Conservation (phyloP, 2,113 vertebrate genomes). For the Leptosomus discolor region DNA sequence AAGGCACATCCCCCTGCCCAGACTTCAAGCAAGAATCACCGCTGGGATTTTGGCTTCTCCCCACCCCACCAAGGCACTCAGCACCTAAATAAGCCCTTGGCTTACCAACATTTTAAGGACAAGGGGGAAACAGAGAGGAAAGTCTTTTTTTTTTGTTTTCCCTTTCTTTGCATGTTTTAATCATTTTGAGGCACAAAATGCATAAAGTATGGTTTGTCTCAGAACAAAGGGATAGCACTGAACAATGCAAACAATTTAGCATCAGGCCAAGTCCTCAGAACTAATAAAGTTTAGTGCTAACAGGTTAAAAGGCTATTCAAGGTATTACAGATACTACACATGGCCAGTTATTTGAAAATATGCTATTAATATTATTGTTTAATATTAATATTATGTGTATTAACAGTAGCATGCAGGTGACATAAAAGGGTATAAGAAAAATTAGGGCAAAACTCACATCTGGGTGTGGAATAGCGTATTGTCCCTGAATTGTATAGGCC, state of each 20-base stretch:
- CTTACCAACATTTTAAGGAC: background rate
- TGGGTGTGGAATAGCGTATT: constrained; percentile 95
- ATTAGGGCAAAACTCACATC: constrained; percentile 86
- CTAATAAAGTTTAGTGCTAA: constrained; percentile 62
- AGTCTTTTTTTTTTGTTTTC: background rate
- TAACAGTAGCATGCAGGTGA: constrained; percentile 78
- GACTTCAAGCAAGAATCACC: background rate
- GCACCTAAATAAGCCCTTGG: background rate
- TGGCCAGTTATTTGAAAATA: constrained; percentile 50
- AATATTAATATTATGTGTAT: constrained; percentile 88
- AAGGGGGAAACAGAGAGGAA: background rate
- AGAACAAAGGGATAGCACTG: constrained; percentile 54
- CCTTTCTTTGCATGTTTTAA: background rate
- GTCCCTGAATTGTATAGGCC: constrained; percentile 99
- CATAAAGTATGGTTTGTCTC: background rate
- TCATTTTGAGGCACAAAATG: constrained; percentile 62
- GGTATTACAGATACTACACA: constrained; percentile 57
- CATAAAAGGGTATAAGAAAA: constrained; percentile 48
- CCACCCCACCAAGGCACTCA: background rate
- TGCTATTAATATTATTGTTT: constrained; percentile 88
- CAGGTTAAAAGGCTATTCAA: constrained; percentile 62
- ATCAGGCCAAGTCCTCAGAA: constrained; percentile 81
- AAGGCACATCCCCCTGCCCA: background rate
- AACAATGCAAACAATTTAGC: constrained; percentile 55
- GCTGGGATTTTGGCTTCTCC: background rate